Evolutionary conservation across 2,888 invertebrate species (phyloP), one percentile per base, ranked within the genome.

Genomic region (Platerodrilus igneus): DNA sequence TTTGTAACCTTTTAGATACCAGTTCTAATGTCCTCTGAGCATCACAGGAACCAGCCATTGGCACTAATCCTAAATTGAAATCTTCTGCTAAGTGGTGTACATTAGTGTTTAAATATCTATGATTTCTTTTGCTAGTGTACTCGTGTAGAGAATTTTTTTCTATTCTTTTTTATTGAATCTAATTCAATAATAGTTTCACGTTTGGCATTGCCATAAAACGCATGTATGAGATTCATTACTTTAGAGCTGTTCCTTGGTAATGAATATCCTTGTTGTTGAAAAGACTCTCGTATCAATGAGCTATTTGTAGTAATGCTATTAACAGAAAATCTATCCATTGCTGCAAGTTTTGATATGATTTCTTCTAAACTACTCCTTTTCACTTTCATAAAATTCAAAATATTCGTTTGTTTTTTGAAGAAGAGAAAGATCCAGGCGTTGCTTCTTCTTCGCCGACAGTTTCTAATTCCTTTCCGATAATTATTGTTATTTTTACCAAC

Each of bases 191-290:
- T 31, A 31, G 31, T 31, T 18, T 31, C n/a, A 35, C 41, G 41
- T 41, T 41, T 41, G 27, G 41, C 37, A 37, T 41, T 41, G 32
- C 37, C 41, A 41, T 41, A 41, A 37, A 41, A 37, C 32, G 26
- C 28, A 41, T 37, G 31, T 37, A 37, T 30, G 30, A 37, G 37
- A 37, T 37, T 14, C 41, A 37, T 37, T 30, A 41, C 31, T 41
- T 15, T 15, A 37, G 37, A 37, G 41, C 37, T 41, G 26, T 41
- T 41, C 35, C 9, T 39, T 28, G 44, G 39, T 30, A 39, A 40
- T 44, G 44, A 40, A 39, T 44, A 44, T 39, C n/a, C n/a, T n/a
- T n/a, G n/a, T n/a, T n/a, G n/a, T n/a, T n/a, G n/a, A n/a, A n/a
- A n/a, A n/a, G n/a, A n/a, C n/a, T n/a, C 42, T 39, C 23, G 38